Percentiles rank a stretch among this genome's conserved stretches.
These are phyloP conservation scores for Eufriesea mexicana DNA, from an alignment of 1,140 invertebrate genomes.

Conservation along the genomic window DNA sequence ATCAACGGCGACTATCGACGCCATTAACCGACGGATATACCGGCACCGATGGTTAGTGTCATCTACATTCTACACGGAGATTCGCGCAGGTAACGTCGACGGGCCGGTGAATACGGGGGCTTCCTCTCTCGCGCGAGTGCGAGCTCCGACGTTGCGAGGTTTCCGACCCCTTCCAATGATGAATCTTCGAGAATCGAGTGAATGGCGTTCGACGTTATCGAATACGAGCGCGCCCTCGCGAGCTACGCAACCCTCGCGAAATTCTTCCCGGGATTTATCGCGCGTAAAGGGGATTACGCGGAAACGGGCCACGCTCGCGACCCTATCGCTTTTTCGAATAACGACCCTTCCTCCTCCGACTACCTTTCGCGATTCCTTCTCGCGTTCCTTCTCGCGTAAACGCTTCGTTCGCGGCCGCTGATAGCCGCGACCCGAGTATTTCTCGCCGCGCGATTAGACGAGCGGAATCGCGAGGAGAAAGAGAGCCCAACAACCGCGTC, in stretches of 20 bases:
- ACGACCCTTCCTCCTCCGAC: neutral
- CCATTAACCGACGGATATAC: conserved; percentile 61
- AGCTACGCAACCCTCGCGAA: neutral
- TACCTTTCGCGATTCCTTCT: neutral
- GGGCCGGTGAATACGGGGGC: conserved; percentile 42
- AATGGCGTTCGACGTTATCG: conserved; percentile 38
- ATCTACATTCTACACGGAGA: conserved; percentile 34
- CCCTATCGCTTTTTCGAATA: neutral
- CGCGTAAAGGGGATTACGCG: conserved; percentile 18
- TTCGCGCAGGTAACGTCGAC: conserved; percentile 37
- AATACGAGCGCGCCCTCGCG: neutral
- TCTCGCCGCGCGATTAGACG: too few relatives aligned
- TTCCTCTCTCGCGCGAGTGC: conserved; percentile 16
- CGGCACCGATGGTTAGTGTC: conserved; percentile 52
- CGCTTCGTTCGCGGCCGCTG: too few relatives aligned
- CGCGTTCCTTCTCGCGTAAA: too few relatives aligned
- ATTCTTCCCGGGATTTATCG: conserved; percentile 35
- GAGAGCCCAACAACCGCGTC: too few relatives aligned
- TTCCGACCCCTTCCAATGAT: conserved; percentile 34
- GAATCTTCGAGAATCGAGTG: conserved; percentile 42
- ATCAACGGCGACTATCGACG: conserved; percentile 67
- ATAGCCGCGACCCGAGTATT: too few relatives aligned
- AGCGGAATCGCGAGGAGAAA: too few relatives aligned
- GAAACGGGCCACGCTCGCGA: neutral
- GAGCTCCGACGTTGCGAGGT: conserved; percentile 26